A percentile compares a stretch with the other conserved stretches of the same genome.
These are phyloP conservation scores for Sparidentex hasta DNA, from an alignment of 2,797 vertebrate genomes.

Conservation along the genomic window DNA sequence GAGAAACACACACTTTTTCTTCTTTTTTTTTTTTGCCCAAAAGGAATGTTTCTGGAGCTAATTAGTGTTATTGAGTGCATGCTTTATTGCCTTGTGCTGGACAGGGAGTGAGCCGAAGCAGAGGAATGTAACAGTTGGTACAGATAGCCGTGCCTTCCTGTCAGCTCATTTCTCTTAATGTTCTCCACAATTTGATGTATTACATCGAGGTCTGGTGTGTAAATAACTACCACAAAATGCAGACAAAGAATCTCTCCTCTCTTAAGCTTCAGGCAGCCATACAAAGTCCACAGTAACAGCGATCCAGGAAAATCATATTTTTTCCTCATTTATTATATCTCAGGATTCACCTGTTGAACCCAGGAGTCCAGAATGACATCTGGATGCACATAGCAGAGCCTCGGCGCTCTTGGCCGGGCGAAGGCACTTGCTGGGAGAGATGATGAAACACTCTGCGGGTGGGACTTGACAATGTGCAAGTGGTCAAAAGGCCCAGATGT, in stretches of 20 bases:
- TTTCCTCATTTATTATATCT: conserved; percentile 40
- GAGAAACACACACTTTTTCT: conserved; percentile 49
- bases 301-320: conserved; percentile 26
- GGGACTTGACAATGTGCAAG: conserved; percentile 79
- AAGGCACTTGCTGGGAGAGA: conserved; percentile 77
- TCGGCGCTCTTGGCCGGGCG: conserved; percentile 59
- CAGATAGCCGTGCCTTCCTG: conserved; percentile 64
- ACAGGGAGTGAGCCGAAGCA: conserved; percentile 74
- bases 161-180: conserved; percentile 71
- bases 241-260: conserved; percentile 41
- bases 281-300: conserved; percentile 34
- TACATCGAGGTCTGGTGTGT: conserved; percentile 20
- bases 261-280: conserved; percentile 27
- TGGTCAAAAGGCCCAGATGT: conserved; percentile 83
- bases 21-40: conserved; percentile 48
- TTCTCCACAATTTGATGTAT: conserved; percentile 49
- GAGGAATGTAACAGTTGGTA: conserved; percentile 75
- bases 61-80: conserved; percentile 82
- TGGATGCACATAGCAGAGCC: conserved; percentile 73
- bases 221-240: conserved; percentile 61
- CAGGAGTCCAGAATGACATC: conserved; percentile 74
- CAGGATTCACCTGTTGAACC: conserved; percentile 79
- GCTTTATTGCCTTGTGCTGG: conserved; percentile 78
- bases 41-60: conserved; percentile 83
- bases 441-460: conserved; percentile 81